Evolutionary conservation across 2,797 vertebrate genomes (phyloP).

Genomic region (Chrosomus eos): DNA sequence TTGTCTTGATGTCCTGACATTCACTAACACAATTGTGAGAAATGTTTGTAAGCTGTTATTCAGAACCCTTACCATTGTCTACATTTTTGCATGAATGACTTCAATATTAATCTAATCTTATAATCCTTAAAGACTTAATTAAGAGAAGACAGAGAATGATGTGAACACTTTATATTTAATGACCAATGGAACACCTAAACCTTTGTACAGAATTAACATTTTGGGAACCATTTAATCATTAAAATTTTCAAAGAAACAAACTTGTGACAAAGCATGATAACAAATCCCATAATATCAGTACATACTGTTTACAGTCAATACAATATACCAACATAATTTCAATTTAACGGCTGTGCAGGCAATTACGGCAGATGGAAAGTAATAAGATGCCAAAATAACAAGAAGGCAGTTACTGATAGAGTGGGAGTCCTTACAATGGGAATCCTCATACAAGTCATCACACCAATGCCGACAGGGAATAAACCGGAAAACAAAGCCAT

Average conservation of each 20-base stretch:
- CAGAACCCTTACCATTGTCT: neutral
- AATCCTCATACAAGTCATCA: slow-evolving; percentile 38
- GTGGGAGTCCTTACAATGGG: slow-evolving; percentile 1
- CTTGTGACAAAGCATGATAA: neutral
- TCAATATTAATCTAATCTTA: neutral
- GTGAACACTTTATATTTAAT: neutral
- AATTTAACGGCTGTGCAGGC: slow-evolving; percentile 19
- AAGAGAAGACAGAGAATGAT: neutral
- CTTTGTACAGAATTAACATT: neutral
- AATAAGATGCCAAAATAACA: slow-evolving; percentile 33
- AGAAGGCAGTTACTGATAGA: slow-evolving; percentile 10
- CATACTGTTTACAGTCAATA: slow-evolving; percentile 16
- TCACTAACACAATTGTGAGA: neutral
- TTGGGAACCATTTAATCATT: neutral
- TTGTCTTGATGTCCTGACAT: neutral
- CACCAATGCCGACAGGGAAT: neutral
- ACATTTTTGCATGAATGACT: neutral
- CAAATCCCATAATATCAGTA: neutral
- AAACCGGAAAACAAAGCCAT: slow-evolving; percentile 17
- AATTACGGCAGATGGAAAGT: slow-evolving; percentile 38
- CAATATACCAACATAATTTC: slow-evolving; percentile 17
- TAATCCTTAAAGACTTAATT: neutral
- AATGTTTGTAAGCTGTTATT: neutral
- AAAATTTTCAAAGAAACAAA: neutral
- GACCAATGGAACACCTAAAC: neutral